Conservation (phyloP, 1,140 invertebrate genomes). For the Dicyema japonicum region DNA sequence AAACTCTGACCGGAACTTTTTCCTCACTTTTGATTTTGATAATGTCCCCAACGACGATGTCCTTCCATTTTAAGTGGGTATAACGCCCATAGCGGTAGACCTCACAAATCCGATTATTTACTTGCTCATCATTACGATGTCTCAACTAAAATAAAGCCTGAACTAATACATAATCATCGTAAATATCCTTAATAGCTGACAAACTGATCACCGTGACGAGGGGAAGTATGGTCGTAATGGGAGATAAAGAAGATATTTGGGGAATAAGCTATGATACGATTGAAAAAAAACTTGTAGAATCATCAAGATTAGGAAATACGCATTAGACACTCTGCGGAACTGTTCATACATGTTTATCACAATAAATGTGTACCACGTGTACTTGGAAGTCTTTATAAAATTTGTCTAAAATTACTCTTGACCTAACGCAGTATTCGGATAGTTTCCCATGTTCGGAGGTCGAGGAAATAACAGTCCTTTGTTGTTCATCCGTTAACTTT, state of each 20-base stretch:
- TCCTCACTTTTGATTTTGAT: conserved; percentile 35
- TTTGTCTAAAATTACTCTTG: too few species aligned
- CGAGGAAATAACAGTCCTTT: too few species aligned
- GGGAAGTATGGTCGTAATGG: conserved; percentile 36
- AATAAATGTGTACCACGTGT: conserved; percentile 60
- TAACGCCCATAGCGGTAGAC: conserved; percentile 32
- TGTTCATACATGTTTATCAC: conserved; percentile 86
- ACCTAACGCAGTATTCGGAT: too few species aligned
- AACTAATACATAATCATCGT: conserved; percentile 53
- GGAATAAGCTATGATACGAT: too few species aligned
- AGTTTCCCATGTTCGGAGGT: too few species aligned
- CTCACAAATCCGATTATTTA: conserved; percentile 19
- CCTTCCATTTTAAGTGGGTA: conserved; percentile 49
- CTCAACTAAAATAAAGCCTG: conserved; percentile 10
- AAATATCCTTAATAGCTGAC: conserved; percentile 79
- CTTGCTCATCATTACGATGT: conserved; percentile 14
- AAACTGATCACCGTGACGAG: conserved; percentile 46
- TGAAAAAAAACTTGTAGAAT: conserved; percentile 28
- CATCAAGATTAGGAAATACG: conserved; percentile 87
- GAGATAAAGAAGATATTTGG: conserved; percentile 17
- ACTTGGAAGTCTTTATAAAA: conserved; percentile 72
- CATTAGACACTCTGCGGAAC: conserved; percentile 76
- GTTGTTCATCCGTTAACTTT: too few species aligned
- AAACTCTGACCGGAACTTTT: conserved; percentile 13
- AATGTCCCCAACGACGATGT: conserved; percentile 49